Percentiles rank a stretch among this genome's conserved stretches.
These are phyloP conservation scores for Chouioia cunea DNA, from an alignment of 2,888 invertebrate species.

Conservation along the genomic window DNA sequence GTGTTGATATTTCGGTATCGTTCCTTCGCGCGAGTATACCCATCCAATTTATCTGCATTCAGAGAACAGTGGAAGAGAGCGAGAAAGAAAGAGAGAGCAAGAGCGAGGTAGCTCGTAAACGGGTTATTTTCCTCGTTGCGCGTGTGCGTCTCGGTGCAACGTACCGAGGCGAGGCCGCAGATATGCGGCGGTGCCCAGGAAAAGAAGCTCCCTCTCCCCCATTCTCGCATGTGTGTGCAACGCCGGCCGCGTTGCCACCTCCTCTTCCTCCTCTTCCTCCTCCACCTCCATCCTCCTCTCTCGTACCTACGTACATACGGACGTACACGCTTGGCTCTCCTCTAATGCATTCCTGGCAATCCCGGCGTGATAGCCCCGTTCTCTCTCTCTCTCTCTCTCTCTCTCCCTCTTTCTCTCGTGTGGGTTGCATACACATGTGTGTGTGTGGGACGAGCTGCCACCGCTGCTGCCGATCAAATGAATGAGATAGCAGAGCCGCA, in stretches of 20 bases:
- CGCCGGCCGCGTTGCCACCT: too few relatives aligned
- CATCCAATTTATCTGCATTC: too few relatives aligned
- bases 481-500: slow-evolving; percentile 9
- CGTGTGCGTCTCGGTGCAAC: slow-evolving; percentile 36
- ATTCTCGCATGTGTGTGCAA: neutral
- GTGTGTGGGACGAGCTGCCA: slow-evolving; percentile 6
- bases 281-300: slow-evolving; percentile 50
- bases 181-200: slow-evolving; percentile 40
- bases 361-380: slow-evolving; percentile 57
- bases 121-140: slow-evolving; percentile 19
- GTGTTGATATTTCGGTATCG: slow-evolving; percentile 8
- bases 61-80: neutral
- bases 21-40: neutral
- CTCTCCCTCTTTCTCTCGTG: too few relatives aligned
- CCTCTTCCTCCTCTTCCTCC: neutral
- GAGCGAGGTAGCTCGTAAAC: slow-evolving; percentile 10
- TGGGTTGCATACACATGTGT: too few relatives aligned
- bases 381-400: neutral
- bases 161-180: slow-evolving; percentile 47
- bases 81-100: slow-evolving; percentile 13
- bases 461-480: slow-evolving; percentile 2
- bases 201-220: slow-evolving; percentile 39
- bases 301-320: slow-evolving; percentile 51
- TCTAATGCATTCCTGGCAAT: slow-evolving; percentile 64
- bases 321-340: slow-evolving; percentile 50